Conservation (phyloP, 2,113 vertebrate species). For the Eulemur rufifrons region DNA sequence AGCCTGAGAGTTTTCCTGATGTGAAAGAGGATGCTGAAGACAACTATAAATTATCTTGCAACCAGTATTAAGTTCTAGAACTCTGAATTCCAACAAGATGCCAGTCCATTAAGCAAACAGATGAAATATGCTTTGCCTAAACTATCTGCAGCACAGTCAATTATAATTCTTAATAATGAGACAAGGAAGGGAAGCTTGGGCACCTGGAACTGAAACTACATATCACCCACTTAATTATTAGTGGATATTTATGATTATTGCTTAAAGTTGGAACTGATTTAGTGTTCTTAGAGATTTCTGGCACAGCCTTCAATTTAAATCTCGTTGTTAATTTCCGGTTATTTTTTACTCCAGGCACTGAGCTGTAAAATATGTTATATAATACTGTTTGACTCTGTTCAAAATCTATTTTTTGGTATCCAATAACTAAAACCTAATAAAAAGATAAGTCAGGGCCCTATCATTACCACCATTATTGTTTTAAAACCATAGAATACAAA, state of each 20-base stretch:
- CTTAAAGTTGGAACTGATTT: slow-evolving; percentile 53
- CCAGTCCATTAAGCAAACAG: slow-evolving; percentile 62
- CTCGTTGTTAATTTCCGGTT: slow-evolving; percentile 57
- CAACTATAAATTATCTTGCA: slow-evolving; percentile 45
- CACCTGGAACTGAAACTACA: slow-evolving; percentile 37
- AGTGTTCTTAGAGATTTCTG: slow-evolving; percentile 60
- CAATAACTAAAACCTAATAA: not conserved
- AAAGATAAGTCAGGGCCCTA: not conserved
- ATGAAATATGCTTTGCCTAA: slow-evolving; percentile 63
- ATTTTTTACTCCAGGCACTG: not conserved
- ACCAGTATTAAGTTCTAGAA: slow-evolving; percentile 36
- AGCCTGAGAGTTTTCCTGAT: not conserved
- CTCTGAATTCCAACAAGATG: slow-evolving; percentile 65
- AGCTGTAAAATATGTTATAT: not conserved
- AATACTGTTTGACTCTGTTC: not conserved
- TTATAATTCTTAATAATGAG: slow-evolving; percentile 71
- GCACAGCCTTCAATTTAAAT: slow-evolving; percentile 57
- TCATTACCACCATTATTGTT: not conserved
- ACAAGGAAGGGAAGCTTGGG: slow-evolving; percentile 29
- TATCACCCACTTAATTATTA: slow-evolving; percentile 56
- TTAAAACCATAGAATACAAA: not conserved
- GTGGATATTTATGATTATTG: slow-evolving; percentile 67
- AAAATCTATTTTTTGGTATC: not conserved
- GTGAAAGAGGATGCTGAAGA: slow-evolving; percentile 30
- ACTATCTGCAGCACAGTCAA: slow-evolving; percentile 47